phyloP scores from a whole-genome alignment of 2,888 invertebrate genomes.

The Furcula furcula region DNA sequence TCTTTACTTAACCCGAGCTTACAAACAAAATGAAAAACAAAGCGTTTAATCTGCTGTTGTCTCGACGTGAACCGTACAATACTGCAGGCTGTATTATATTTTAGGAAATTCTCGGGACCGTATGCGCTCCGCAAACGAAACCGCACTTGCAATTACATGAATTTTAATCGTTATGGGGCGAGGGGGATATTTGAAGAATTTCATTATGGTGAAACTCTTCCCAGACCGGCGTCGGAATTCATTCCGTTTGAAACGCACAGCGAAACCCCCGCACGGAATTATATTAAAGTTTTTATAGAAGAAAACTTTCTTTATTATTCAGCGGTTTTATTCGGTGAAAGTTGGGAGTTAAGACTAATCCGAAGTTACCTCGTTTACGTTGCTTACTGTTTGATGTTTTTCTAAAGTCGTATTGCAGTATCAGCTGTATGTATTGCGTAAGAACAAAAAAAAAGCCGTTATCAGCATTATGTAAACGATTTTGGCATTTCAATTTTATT shows the following conservation, averaged over 20 bases:
- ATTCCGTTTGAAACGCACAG: constrained; percentile 60
- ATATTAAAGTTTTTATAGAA: constrained; percentile 61
- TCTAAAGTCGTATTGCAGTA: constrained; percentile 6
- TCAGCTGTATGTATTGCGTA: constrained; percentile 4
- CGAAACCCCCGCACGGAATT: constrained; percentile 53
- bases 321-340: constrained; percentile 43
- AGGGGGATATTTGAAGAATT: constrained; percentile 73
- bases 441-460: not conserved
- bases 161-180: constrained; percentile 63
- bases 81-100: constrained; percentile 22
- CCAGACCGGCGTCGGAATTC: constrained; percentile 59
- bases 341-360: constrained; percentile 26
- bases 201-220: constrained; percentile 72
- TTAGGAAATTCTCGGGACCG: constrained; percentile 28
- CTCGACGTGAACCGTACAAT: constrained; percentile 10
- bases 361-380: constrained; percentile 25
- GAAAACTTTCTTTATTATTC: constrained; percentile 60
- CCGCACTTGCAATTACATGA: constrained; percentile 62
- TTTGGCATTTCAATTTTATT: not conserved
- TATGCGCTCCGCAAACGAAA: constrained; percentile 31
- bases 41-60: constrained; percentile 16
- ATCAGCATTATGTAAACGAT: not conserved
- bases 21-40: constrained; percentile 25
- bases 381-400: constrained; percentile 24
- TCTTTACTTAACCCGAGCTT: constrained; percentile 18